Conservation (phyloP, 2,797 vertebrate species). For the Sebastes taczanowskii region DNA sequence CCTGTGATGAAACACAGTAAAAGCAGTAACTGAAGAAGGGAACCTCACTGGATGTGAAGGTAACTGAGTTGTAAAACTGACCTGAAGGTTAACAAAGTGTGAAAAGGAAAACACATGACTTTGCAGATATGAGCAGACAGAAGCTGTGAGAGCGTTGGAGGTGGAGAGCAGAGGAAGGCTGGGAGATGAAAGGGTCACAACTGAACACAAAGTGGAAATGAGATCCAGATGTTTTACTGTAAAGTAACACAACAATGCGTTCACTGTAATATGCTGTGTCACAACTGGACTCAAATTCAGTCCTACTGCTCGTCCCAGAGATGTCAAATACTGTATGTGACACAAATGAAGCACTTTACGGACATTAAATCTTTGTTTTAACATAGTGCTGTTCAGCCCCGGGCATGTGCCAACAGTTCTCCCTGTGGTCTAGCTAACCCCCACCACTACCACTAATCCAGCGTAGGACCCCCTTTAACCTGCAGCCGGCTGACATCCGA, state of each 20-base stretch:
- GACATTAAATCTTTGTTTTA: not conserved
- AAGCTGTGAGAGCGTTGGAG: too few species aligned
- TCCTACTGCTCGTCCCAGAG: not conserved
- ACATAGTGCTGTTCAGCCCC: not conserved
- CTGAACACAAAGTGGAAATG: not conserved
- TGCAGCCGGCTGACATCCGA: not conserved
- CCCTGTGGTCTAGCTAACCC: not conserved
- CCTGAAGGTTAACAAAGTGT: too few species aligned
- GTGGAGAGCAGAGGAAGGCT: too few species aligned
- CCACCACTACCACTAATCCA: not conserved
- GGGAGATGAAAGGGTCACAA: too few species aligned
- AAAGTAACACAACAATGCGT: not conserved
- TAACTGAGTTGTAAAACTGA: too few species aligned
- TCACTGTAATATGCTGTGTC: not conserved
- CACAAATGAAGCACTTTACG: not conserved
- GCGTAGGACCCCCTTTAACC: not conserved
- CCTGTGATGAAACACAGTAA: too few species aligned
- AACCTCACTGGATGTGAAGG: too few species aligned
- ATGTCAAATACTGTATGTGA: not conserved
- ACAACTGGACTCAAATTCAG: not conserved
- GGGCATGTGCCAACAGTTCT: not conserved
- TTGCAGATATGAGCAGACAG: too few species aligned
- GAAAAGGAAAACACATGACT: too few species aligned
- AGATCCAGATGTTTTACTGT: constrained; percentile 39
- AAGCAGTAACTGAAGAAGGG: too few species aligned